A percentile compares a stretch with the other conserved stretches of the same genome.
Conservation (phyloP, 2,797 vertebrate genomes). For the Anguilla anguilla region DNA sequence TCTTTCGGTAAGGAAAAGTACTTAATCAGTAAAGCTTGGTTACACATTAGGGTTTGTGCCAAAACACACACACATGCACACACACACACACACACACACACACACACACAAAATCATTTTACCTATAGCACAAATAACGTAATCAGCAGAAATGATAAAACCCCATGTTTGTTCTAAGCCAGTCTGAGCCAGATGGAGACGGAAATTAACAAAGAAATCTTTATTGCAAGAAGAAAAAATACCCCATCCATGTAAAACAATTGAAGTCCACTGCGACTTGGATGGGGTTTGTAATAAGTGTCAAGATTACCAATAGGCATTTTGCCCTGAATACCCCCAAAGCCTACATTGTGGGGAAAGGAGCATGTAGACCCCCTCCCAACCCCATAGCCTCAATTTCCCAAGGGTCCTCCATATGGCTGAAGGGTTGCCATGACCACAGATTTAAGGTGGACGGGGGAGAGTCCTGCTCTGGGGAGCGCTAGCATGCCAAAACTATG, state of each 20-base stretch:
- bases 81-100: neutral
- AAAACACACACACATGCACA: neutral
- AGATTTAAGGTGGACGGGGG: constrained; percentile 26
- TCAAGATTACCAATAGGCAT: constrained; percentile 27
- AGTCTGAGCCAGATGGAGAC: constrained; percentile 4
- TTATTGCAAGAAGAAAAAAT: neutral
- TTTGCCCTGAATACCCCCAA: constrained; percentile 24
- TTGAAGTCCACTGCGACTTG: neutral
- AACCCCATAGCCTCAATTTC: constrained; percentile 36
- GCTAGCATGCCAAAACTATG: constrained; percentile 64
- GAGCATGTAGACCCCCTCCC: neutral
- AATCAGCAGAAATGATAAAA: neutral
- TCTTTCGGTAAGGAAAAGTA: neutral
- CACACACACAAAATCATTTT: neutral
- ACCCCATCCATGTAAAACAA: constrained; percentile 3
- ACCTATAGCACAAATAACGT: neutral
- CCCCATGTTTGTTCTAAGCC: neutral
- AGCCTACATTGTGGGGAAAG: neutral
- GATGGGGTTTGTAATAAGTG: constrained; percentile 26
- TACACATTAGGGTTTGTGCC: constrained; percentile 8
- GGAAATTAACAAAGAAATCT: constrained; percentile 3
- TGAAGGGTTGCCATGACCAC: constrained; percentile 36
- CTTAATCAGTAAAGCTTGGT: neutral
- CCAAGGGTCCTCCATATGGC: constrained; percentile 43
- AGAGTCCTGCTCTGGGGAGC: constrained; percentile 51